These are phyloP conservation scores for Ictalurus punctatus DNA, from an alignment of 2,113 vertebrate genomes.

Conservation along the genomic window DNA sequence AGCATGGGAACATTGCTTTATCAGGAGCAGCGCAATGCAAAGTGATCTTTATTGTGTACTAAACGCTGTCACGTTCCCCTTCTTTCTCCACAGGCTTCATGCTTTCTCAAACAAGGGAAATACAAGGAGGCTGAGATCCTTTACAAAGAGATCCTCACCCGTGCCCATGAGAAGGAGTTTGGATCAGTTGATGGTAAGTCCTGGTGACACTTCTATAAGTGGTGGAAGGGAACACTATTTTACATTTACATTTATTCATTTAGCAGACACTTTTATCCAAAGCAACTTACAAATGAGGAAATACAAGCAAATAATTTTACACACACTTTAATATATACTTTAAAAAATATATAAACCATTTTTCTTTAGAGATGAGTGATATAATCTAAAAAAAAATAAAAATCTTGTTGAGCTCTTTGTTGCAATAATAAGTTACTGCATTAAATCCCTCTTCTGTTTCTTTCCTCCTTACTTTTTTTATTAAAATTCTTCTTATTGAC, in stretches of 20 bases:
- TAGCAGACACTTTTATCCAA: no score
- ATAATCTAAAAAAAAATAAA: no score
- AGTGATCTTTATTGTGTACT: conserved; percentile 29
- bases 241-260: no score
- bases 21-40: background rate
- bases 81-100: conserved; percentile 83
- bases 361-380: no score
- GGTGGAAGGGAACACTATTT: background rate
- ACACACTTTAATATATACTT: no score
- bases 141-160: conserved; percentile 98
- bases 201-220: background rate
- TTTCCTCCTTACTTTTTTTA: background rate
- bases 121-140: conserved; percentile 94
- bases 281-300: no score
- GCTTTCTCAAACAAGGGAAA: conserved; percentile 96
- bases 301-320: no score
- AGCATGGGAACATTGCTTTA: background rate
- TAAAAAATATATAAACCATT: no score
- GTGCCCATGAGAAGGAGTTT: conserved; percentile 97
- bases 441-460: background rate
- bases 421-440: background rate
- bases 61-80: background rate
- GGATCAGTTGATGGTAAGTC: conserved; percentile 94
- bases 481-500: background rate
- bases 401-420: no score